Percentiles rank a stretch among this genome's conserved stretches.
These are phyloP conservation scores for Zoanthus gigantus DNA, from an alignment of 92 coral and sea anemone species.

Conservation along the genomic window DNA sequence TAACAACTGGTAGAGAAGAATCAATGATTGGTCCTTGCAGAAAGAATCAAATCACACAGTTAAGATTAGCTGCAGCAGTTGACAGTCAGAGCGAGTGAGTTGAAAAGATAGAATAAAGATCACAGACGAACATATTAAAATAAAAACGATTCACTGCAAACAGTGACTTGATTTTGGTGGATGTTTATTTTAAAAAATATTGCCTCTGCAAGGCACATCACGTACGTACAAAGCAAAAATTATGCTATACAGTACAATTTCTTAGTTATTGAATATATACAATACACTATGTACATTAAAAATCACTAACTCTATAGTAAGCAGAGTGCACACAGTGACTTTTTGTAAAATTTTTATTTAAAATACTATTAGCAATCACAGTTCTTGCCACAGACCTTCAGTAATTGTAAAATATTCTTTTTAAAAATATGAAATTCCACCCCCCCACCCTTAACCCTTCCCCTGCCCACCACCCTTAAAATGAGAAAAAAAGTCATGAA, in stretches of 20 bases:
- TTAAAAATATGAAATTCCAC: background rate
- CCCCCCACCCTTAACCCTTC: conserved; percentile 21
- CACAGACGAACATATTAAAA: background rate
- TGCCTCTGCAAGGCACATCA: conserved; percentile 7
- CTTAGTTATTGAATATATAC: background rate
- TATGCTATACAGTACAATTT: conserved; percentile 1
- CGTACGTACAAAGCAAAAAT: conserved; percentile 14
- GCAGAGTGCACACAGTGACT: conserved; percentile 25
- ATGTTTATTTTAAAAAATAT: conserved; percentile 29
- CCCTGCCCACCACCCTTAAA: background rate
- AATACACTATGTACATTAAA: conserved; percentile 14
- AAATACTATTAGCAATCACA: conserved; percentile 6
- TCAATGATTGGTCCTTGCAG: background rate
- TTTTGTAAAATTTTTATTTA: background rate
- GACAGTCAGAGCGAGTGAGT: background rate
- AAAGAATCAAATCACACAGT: background rate
- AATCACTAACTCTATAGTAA: background rate
- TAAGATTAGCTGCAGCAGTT: background rate
- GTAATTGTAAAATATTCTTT: background rate
- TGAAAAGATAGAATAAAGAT: background rate
- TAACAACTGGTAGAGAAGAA: background rate
- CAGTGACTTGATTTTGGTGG: conserved; percentile 32
- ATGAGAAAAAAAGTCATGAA: background rate
- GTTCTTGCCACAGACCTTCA: conserved; percentile 1
- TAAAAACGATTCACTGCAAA: conserved; percentile 34